Conservation (phyloP, 1,140 invertebrate species). For the Branchinecta lynchi region DNA sequence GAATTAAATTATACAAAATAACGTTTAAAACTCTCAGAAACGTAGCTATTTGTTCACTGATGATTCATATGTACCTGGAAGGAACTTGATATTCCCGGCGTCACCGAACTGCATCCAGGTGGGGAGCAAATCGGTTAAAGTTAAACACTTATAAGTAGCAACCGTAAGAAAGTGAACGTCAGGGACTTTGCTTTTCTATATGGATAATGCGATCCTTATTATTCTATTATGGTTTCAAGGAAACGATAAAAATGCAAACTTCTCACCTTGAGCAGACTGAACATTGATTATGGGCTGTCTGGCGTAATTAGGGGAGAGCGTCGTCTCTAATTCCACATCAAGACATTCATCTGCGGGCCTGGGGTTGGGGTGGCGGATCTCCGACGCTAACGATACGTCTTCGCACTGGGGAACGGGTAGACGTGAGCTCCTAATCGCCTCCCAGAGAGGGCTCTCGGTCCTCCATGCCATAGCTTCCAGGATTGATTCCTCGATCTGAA, state of each 20-base stretch:
- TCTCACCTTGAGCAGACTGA: conserved; percentile 15
- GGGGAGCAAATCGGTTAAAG: too few species aligned
- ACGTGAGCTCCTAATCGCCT: conserved; percentile 41
- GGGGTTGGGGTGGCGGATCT: conserved; percentile 15
- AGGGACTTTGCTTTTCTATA: too few species aligned
- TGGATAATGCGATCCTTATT: too few species aligned
- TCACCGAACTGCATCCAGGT: too few species aligned
- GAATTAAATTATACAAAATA: too few species aligned
- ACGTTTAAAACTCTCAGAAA: too few species aligned
- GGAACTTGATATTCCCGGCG: too few species aligned
- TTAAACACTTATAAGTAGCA: too few species aligned
- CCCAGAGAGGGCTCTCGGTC: conserved; percentile 73
- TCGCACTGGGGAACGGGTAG: conserved; percentile 45
- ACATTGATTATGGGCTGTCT: conserved; percentile 23
- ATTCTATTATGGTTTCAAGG: too few species aligned
- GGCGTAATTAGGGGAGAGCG: conserved; percentile 17
- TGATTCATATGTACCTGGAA: too few species aligned
- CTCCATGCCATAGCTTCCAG: conserved; percentile 87
- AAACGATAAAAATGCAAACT: background rate
- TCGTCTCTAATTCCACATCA: conserved; percentile 43
- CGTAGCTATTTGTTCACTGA: too few species aligned
- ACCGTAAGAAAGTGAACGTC: too few species aligned
- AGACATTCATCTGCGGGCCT: conserved; percentile 44
- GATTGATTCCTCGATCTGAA: conserved; percentile 82
- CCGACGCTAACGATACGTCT: conserved; percentile 44